These are phyloP conservation scores for Shargacucullia verbasci DNA, from an alignment of 2,888 invertebrate genomes.

Conservation along the genomic window DNA sequence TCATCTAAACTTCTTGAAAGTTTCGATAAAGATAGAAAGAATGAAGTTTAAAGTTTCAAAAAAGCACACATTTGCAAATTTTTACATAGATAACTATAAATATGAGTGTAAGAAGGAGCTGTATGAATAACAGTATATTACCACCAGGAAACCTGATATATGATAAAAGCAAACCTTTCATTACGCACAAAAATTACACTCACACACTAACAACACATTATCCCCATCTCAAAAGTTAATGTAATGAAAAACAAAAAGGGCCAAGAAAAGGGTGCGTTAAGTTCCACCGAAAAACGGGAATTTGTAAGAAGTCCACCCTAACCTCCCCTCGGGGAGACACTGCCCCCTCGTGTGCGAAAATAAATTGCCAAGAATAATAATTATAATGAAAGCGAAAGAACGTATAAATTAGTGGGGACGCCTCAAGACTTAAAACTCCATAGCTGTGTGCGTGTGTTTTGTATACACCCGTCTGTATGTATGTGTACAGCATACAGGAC, in stretches of 20 bases:
- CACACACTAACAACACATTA: slow-evolving; percentile 85
- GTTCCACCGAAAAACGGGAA: slow-evolving; percentile 89
- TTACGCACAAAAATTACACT: slow-evolving; percentile 76
- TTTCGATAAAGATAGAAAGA: slow-evolving; percentile 31
- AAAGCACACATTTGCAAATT: slow-evolving; percentile 7
- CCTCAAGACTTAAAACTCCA: slow-evolving; percentile 77
- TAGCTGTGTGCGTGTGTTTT: slow-evolving; percentile 66
- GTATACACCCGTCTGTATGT: slow-evolving; percentile 53
- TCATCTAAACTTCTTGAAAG: slow-evolving; percentile 23
- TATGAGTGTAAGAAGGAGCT: not conserved
- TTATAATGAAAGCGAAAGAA: slow-evolving; percentile 90
- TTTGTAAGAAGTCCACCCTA: slow-evolving; percentile 86
- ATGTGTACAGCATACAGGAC: slow-evolving; percentile 51
- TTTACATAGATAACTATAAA: slow-evolving; percentile 1
- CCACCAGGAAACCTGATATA: slow-evolving; percentile 31
- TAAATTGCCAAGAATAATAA: slow-evolving; percentile 90
- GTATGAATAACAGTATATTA: not conserved
- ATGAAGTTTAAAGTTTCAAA: not conserved
- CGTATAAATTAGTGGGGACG: slow-evolving; percentile 89
- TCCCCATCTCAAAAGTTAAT: slow-evolving; percentile 88
- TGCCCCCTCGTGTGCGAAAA: slow-evolving; percentile 89
- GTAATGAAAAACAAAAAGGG: slow-evolving; percentile 90
- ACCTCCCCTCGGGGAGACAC: slow-evolving; percentile 70
- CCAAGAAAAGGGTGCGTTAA: slow-evolving; percentile 89
- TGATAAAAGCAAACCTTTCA: slow-evolving; percentile 65